These are phyloP conservation scores for Chaetura pelagica DNA, from an alignment of 2,113 vertebrate genomes.

Conservation along the genomic window DNA sequence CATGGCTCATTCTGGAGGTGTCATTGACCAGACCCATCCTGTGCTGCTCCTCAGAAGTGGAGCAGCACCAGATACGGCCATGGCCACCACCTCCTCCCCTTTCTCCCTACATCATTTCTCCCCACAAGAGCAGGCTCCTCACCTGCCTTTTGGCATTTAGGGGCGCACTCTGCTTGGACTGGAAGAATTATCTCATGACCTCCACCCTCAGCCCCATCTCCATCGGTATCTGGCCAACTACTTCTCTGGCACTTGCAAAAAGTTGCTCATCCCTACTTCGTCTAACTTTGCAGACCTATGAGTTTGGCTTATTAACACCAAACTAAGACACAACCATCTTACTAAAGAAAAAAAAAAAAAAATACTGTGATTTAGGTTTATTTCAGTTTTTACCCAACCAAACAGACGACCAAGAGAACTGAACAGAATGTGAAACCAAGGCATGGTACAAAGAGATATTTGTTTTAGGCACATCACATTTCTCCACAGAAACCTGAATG, in stretches of 20 bases:
- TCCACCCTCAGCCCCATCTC: not conserved
- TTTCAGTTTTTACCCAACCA: not conserved
- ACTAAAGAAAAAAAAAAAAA: not conserved
- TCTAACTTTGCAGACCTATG: accelerated
- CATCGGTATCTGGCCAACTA: accelerated
- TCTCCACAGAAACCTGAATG: not conserved
- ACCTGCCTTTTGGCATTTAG: not conserved
- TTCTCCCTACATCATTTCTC: not conserved
- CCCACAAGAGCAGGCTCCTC: not conserved
- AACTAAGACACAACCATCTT: not conserved
- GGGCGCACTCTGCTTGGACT: no score
- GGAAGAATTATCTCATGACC: not conserved
- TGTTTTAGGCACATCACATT: not conserved
- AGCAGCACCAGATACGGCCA: accelerated
- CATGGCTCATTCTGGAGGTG: not conserved
- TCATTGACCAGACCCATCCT: no score
- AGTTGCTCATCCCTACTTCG: not conserved
- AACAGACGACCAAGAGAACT: not conserved
- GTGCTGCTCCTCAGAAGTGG: accelerated
- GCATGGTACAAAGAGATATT: not conserved
- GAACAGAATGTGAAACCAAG: not conserved
- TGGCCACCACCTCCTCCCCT: not conserved
- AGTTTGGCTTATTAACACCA: not conserved
- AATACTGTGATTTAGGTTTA: not conserved
- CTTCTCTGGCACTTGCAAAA: not conserved